Conservation (phyloP, 2,113 vertebrate species). For the Crotalus tigris region DNA sequence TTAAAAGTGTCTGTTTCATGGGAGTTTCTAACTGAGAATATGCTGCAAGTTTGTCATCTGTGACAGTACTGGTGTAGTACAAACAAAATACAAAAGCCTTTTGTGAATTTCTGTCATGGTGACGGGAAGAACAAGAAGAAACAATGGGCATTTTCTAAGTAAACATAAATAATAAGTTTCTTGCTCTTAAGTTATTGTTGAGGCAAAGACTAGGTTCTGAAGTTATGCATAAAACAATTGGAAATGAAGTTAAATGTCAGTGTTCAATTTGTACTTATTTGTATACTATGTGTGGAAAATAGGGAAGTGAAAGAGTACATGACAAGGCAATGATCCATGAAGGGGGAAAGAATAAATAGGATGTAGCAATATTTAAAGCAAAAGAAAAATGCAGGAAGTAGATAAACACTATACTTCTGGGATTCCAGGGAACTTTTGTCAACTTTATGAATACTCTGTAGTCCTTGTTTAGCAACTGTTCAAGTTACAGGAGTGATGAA, state of each 20-base stretch:
- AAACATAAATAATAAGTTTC: neutral
- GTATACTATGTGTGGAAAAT: neutral
- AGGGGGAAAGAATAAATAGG: neutral
- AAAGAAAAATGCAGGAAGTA: neutral
- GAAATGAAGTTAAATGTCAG: neutral
- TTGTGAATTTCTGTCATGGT: neutral
- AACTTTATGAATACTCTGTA: neutral
- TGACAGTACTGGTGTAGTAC: neutral
- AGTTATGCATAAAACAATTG: neutral
- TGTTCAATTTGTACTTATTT: neutral
- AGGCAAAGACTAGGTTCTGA: neutral
- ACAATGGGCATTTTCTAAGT: neutral
- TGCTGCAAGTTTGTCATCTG: neutral
- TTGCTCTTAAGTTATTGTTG: neutral
- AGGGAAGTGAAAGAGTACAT: neutral
- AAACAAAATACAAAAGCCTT: neutral
- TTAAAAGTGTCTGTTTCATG: neutral
- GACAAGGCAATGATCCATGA: neutral
- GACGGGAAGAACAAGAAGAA: neutral
- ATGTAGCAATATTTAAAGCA: neutral
- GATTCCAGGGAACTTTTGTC: neutral
- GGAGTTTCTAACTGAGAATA: neutral
- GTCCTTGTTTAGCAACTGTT: neutral
- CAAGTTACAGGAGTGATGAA: neutral
- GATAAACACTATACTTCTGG: neutral